Evolutionary conservation across 2,888 invertebrate genomes (phyloP), one percentile per base, ranked within the genome.

Genomic region (Drosophila atroscutellata): DNA sequence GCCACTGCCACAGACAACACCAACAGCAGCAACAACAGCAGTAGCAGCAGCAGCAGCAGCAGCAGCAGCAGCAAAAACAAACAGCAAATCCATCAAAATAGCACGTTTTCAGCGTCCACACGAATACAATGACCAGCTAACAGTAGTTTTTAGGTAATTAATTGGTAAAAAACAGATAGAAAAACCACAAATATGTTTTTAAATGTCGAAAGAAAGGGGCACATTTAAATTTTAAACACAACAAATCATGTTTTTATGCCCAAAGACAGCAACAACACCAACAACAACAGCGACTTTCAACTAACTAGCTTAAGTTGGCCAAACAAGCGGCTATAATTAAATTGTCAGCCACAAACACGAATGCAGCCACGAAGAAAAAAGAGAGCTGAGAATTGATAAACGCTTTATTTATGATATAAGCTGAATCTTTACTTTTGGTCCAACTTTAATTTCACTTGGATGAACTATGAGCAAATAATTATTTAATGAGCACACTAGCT

Each of bases 71-170:
- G 42, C 20, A 42, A 42, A 20, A 42, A 39, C 28, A 54, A 42
- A 2, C 11, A 50, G 39, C 39, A 37, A 37, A 67, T 69, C 62
- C 66, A 80, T 80, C 60, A 77, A 79, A 77, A 64, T 61, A 72
- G 60, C 88, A 83, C 86, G 77, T 72, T 83, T 87, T 85, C 52
- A 68, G 32, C 82, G 77, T 82, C 69, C 72, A 73, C 59, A 58
- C 59, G 49, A 66, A 72, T 45, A 73, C 67, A 63, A 67, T 57
- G 58, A 52, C 62, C 72, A 78, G 84, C 74, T 78, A 84, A 86
- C 89, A 86, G 84, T 81, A 75, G 84, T 80, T 89, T 83, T 65
- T 47, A 66, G 74, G 71, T 89, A 89, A 84, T 89, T 84, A 86
- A 86, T 83, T 86, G 56, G 58, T 45, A 24, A 65, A 65, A 32